Evolutionary conservation across 2,113 vertebrate genomes (phyloP), one percentile per base, ranked within the genome.

Genomic region (Colossoma macropomum): DNA sequence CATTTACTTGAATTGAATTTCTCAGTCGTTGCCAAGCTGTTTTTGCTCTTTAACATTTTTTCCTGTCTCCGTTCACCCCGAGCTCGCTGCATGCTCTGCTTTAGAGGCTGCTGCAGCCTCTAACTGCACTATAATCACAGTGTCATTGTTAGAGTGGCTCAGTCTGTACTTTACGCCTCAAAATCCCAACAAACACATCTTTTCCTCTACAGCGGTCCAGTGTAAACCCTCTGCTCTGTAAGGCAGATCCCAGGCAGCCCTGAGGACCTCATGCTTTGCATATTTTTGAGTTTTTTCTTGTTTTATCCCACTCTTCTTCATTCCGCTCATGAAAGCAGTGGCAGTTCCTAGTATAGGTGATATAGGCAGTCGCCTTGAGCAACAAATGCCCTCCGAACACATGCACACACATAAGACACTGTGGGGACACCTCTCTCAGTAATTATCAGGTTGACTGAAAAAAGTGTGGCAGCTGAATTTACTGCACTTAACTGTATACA

Each of bases 1-100:
- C 68, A 45, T 11, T 41, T n/a, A 11, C 85, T 75, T 86, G 72
- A 84, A 83, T 52, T 70, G 19, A n/a, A 23, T 41, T 41, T 38
- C 38, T n/a, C 68, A 23, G 32, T n/a, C 0, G 19, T 13, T 41
- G 19, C 34, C 23, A n/a, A 45, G 38, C 1, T 41, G 17, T 70
- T 41, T 27, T 45, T 45, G 21, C 17, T 71, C 17, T 38, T 41
- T 70, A 54, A 54, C 52, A 5, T 69, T 19, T 34, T 30, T 34
- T 34, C 34, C 32, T 16, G 23, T 32, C 19, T 66, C 28, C 12
- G 10, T 30, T 32, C 17, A 69, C 65, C 65, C 65, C 6, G 66
- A 38, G 68, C 34, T 45, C 3, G 68, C 66, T n/a, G 32, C n/a
- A 0, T 71, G 25, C 25, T 71, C 23, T 45, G 34, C 21, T 38